A percentile compares a stretch with the other conserved stretches of the same genome.
Conservation (phyloP, 2,888 invertebrate species). For the Cheiracanthium punctorium region DNA sequence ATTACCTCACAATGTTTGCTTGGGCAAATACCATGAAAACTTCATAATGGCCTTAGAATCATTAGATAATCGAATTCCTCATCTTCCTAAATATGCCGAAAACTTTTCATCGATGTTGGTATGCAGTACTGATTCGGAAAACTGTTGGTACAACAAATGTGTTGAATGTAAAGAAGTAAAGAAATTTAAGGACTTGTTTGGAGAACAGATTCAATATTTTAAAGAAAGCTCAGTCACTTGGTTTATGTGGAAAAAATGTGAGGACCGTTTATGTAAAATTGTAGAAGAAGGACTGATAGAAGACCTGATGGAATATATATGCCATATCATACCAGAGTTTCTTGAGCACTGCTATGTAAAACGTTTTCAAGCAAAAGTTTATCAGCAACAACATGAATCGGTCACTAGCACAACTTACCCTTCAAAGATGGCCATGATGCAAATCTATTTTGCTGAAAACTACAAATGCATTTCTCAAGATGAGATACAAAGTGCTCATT, state of each 20-base stretch:
- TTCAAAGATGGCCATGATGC: not conserved
- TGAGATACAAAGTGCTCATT: not conserved
- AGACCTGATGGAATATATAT: not conserved
- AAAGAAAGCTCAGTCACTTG: no score
- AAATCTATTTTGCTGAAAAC: slow-evolving; percentile 10
- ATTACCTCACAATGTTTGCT: slow-evolving; percentile 10
- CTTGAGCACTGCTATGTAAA: not conserved
- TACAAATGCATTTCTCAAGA: slow-evolving; percentile 9
- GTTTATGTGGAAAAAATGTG: not conserved
- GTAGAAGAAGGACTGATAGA: slow-evolving; percentile 16
- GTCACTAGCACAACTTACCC: not conserved
- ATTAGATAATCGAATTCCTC: not conserved
- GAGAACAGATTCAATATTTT: no score
- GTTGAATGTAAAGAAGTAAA: not conserved
- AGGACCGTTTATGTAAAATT: not conserved
- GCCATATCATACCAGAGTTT: not conserved
- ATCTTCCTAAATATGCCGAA: not conserved
- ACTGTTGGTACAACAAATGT: not conserved
- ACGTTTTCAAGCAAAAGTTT: not conserved
- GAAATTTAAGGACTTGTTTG: no score
- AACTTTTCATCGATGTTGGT: not conserved
- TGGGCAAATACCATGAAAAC: slow-evolving; percentile 8
- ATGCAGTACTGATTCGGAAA: not conserved
- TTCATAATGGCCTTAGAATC: not conserved
- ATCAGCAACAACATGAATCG: not conserved